Percentiles rank a stretch among this genome's conserved stretches.
phyloP scores from a whole-genome alignment of 2,888 invertebrate species.

The Noctua pronuba region DNA sequence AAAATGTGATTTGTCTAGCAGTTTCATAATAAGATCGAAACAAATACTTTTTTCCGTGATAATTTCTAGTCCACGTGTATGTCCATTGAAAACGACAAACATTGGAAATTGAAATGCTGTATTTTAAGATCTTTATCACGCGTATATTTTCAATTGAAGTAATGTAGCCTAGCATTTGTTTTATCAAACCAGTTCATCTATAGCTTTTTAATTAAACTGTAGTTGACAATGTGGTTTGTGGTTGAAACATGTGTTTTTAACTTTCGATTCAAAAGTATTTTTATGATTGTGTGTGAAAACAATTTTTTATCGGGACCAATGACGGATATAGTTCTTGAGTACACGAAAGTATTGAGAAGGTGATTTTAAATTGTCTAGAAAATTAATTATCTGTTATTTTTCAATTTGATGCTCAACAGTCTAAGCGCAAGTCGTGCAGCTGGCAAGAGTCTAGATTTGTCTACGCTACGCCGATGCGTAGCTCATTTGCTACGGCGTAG shows the following conservation, averaged over 20 bases:
- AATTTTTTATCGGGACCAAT: background rate
- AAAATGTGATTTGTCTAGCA: background rate
- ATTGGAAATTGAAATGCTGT: background rate
- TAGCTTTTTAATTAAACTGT: conserved; percentile 20
- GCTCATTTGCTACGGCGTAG: conserved; percentile 49
- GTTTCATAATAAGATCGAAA: background rate
- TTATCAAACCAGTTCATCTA: conserved; percentile 30
- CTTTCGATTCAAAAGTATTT: background rate
- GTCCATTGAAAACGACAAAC: background rate
- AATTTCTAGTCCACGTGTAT: background rate
- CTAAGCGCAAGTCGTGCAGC: background rate
- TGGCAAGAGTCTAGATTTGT: background rate
- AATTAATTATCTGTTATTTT: background rate
- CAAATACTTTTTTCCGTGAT: background rate
- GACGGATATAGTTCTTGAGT: background rate
- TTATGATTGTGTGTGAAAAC: background rate
- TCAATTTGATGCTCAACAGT: background rate
- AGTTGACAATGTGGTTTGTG: background rate
- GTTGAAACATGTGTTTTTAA: background rate
- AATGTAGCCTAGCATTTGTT: conserved; percentile 13
- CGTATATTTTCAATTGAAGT: conserved; percentile 19
- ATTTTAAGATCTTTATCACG: conserved; percentile 32
- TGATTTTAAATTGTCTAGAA: no score
- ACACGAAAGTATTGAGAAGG: background rate
- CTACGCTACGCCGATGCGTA: conserved; percentile 7